Percentiles rank a stretch among this genome's conserved stretches.
Evolutionary conservation across 1,140 invertebrate genomes (phyloP).

Genomic region (Nasonia giraulti): DNA sequence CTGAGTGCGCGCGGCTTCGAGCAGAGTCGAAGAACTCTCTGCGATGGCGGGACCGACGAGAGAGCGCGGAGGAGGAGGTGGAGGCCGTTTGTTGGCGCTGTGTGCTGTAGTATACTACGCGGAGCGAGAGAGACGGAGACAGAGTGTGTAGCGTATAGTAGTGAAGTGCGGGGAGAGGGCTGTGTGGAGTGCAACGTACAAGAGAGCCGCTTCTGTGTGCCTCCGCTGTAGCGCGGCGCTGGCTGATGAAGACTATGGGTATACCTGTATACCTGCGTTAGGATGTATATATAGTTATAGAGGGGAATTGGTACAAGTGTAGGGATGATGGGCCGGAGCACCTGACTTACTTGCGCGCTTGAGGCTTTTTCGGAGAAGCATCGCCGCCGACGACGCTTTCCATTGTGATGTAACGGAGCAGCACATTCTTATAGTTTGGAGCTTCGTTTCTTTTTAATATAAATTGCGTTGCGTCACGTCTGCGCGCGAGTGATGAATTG

Average conservation of each 20-base stretch:
- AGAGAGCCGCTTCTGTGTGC: not conserved
- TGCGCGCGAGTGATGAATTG: not conserved
- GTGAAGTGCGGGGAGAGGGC: not conserved
- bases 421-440: no score
- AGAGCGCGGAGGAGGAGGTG: not conserved
- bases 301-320: not conserved
- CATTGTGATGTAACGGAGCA: not conserved
- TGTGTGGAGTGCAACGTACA: not conserved
- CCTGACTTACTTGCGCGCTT: not conserved
- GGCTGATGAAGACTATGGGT: not conserved
- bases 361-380: not conserved
- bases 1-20: slow-evolving; percentile 28
- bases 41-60: not conserved
- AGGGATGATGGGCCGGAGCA: not conserved
- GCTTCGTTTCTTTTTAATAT: no score
- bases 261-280: not conserved
- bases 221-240: slow-evolving; percentile 20
- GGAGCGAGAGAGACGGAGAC: not conserved
- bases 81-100: not conserved
- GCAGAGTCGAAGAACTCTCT: slow-evolving; percentile 8
- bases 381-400: not conserved
- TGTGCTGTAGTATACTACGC: not conserved
- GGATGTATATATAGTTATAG: not conserved
- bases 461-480: no score
- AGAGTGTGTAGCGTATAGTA: not conserved